phyloP scores from a whole-genome alignment of 2,113 vertebrate genomes.

The Pungitius pungitius region DNA sequence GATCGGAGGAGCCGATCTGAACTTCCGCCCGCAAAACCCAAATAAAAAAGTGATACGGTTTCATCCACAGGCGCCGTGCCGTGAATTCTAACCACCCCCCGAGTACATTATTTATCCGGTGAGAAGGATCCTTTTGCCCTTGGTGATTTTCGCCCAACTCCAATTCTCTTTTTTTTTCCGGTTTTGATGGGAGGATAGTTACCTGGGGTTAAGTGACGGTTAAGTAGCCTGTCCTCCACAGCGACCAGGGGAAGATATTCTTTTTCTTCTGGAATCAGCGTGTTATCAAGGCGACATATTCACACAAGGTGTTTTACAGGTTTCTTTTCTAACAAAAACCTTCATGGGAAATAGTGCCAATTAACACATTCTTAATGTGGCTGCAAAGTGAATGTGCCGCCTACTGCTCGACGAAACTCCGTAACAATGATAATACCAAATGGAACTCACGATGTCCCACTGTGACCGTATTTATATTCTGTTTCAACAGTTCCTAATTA shows the following conservation, averaged over 20 bases:
- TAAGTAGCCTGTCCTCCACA: constrained; percentile 43
- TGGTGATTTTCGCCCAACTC: constrained; percentile 62
- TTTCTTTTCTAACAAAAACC: not conserved
- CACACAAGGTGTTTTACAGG: not conserved
- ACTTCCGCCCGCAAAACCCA: constrained; percentile 61
- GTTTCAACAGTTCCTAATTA: not conserved
- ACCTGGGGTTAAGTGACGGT: constrained; percentile 63
- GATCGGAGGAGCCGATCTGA: constrained; percentile 63
- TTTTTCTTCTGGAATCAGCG: constrained; percentile 18
- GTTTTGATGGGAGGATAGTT: constrained; percentile 58
- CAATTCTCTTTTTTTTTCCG: constrained; percentile 62
- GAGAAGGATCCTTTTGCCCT: constrained; percentile 63
- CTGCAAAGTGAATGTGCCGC: not conserved
- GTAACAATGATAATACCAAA: not conserved
- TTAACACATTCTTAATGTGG: constrained; percentile 13
- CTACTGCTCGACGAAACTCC: not conserved
- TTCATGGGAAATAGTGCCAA: constrained; percentile 7
- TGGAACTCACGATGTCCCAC: not conserved
- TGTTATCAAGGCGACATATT: not conserved
- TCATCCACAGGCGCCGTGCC: constrained; percentile 53
- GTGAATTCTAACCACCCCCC: constrained; percentile 50
- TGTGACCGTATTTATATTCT: not conserved
- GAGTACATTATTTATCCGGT: constrained; percentile 77
- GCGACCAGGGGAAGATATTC: not conserved
- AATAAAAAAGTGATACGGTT: constrained; percentile 71